A percentile compares a stretch with the other conserved stretches of the same genome.
Evolutionary conservation across 2,113 vertebrate genomes (phyloP).

Genomic region (Ceyx margarethae): DNA sequence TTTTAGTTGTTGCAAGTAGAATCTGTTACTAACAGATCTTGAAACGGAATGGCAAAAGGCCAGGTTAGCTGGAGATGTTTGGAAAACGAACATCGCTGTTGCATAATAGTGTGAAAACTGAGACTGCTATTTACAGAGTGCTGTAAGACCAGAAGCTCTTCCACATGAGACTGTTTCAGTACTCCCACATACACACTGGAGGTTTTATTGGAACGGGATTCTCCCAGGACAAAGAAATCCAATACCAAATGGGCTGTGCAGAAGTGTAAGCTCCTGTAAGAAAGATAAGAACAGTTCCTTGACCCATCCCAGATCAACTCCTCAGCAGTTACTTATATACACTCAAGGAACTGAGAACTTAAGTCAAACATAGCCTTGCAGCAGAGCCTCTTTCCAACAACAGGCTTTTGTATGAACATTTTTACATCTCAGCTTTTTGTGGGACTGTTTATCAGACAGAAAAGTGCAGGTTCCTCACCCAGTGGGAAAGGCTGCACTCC

Average conservation of each 20-base stretch:
- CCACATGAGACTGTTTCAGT: background rate
- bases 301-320: background rate
- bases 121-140: conserved; percentile 46
- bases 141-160: conserved; percentile 7
- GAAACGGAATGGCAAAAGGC: conserved; percentile 51
- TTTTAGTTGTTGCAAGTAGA: conserved; percentile 49
- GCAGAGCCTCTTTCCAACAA: background rate
- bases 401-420: background rate
- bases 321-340: background rate
- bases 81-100: conserved; percentile 29
- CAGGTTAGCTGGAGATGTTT: conserved; percentile 3
- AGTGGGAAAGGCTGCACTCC: background rate
- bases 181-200: background rate
- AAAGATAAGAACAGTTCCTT: background rate
- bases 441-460: background rate
- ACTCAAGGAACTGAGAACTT: background rate
- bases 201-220: background rate
- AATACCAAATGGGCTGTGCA: background rate
- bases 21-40: conserved; percentile 52
- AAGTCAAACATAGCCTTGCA: background rate
- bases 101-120: conserved; percentile 41
- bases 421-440: background rate
- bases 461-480: background rate
- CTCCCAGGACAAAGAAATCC: background rate
- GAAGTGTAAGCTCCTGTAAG: background rate